These are phyloP conservation scores for Gallinago undulata DNA, from an alignment of 2,113 vertebrate species.

Conservation along the genomic window DNA sequence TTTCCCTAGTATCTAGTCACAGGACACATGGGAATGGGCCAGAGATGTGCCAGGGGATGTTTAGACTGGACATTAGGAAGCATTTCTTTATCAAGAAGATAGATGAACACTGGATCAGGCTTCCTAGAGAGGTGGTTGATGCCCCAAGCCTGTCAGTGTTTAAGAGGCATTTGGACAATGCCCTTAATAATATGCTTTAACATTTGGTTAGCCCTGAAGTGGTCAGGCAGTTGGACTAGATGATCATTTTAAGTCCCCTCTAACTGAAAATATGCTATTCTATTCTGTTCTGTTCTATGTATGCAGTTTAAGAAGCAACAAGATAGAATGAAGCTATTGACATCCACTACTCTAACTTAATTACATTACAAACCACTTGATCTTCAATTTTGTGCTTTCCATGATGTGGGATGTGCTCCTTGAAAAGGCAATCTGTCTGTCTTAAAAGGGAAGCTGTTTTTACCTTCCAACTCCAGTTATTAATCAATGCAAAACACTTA, in stretches of 20 bases:
- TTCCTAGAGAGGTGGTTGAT: neutral
- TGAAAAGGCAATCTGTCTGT: neutral
- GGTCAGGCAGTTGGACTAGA: neutral
- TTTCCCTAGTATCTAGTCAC: neutral
- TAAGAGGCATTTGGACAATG: neutral
- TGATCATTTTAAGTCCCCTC: neutral
- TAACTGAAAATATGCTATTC: neutral
- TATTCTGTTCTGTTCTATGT: neutral
- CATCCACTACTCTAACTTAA: neutral
- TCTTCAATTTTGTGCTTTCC: neutral
- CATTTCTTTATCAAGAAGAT: neutral
- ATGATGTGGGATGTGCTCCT: neutral
- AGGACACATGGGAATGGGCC: too few species aligned
- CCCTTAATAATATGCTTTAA: neutral
- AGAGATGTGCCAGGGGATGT: neutral
- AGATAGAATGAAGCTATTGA: neutral
- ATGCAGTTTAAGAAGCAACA: neutral
- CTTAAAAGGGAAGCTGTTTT: neutral
- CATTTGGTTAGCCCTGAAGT: neutral
- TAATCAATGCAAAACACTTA: conserved; percentile 56
- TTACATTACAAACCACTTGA: neutral
- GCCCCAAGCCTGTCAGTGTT: neutral
- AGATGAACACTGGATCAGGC: neutral
- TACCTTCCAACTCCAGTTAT: conserved; percentile 7
- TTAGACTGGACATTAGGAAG: neutral